Evolutionary conservation across 2,113 vertebrate species (phyloP).

Genomic region (Protobothrops mucrosquamatus): DNA sequence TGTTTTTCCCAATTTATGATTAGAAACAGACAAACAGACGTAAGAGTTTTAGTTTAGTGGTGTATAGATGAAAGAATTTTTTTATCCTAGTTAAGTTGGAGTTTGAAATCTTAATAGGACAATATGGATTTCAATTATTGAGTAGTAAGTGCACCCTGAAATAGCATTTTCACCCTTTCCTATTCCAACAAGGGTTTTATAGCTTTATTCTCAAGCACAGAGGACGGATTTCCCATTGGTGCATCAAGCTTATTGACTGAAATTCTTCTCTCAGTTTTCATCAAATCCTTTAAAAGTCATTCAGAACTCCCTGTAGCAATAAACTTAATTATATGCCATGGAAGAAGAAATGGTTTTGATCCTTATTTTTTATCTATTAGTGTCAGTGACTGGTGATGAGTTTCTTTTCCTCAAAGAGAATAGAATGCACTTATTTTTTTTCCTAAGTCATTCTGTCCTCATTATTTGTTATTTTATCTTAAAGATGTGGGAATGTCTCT

Average conservation of each 20-base stretch:
- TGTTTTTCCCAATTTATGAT: neutral
- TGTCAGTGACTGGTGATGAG: neutral
- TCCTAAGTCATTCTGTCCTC: neutral
- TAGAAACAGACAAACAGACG: neutral
- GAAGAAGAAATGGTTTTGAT: neutral
- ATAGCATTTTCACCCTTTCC: neutral
- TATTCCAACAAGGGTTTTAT: neutral
- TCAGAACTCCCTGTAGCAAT: neutral
- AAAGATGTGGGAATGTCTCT: neutral
- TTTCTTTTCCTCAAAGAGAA: neutral
- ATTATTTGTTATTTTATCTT: neutral
- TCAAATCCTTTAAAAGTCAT: neutral
- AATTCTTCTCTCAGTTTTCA: neutral
- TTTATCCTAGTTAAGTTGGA: neutral
- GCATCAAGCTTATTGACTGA: neutral
- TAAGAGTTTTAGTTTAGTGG: neutral
- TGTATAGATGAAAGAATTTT: neutral
- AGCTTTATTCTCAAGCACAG: neutral
- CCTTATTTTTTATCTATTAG: neutral
- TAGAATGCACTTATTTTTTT: neutral
- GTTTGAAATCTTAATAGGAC: neutral
- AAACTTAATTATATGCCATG: neutral
- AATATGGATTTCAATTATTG: neutral
- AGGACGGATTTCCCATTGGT: neutral
- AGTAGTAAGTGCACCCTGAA: neutral